Base-by-base conservation (phyloP, 2,888 invertebrate genomes). In the Dynastes hyllus region DNA sequence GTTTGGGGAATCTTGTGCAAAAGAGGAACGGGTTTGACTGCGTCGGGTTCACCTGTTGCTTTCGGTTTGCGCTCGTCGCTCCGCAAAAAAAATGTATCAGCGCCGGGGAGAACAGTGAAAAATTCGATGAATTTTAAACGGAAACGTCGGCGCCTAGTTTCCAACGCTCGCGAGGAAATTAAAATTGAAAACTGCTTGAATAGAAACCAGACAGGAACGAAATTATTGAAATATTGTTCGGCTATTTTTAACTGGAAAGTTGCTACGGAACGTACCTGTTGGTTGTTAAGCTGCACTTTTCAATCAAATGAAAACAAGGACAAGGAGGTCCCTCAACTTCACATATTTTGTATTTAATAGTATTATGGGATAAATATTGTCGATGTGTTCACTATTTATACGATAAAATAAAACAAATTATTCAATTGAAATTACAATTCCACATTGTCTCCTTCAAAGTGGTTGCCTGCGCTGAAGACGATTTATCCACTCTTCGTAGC, bases 101-200 rank as follows among this genome's bases (percentile, higher is more conserved):
- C 45, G 40, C 29, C 53, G 71, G 32, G 32, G 71, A 73, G 82
- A 83, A 82, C 83, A 84, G 84, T 85, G 86, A 87, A 87, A 86
- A 86, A 87, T 87, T 86, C 87, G 85, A 86, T 87, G 86, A 87
- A 87, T 87, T 86, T 86, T 85, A 87, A 87, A 86, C 85, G 84
- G 81, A 83, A 80, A 83, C 83, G 83, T 65, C 79, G 45, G 63
- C 77, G 55, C 55, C 58, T 71, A 71, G 55, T 69, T 61, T 61
- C 45, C 70, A 77, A 40, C 70, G 77, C 51, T 32, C 58, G 58
- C 70, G 58, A 70, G 58, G 70, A 70, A 50, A 77, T 77, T 77
- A 77, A 70, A 77, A 69, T 70, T 77, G 77, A 77, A 77, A 69
- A 61, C 69, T 55, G 32, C 70, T 71, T 55, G 27, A 55, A 55